Evolutionary conservation across 2,113 vertebrate genomes (phyloP), one percentile per base, ranked within the genome.

Genomic region (Chelonoidis abingdonii): DNA sequence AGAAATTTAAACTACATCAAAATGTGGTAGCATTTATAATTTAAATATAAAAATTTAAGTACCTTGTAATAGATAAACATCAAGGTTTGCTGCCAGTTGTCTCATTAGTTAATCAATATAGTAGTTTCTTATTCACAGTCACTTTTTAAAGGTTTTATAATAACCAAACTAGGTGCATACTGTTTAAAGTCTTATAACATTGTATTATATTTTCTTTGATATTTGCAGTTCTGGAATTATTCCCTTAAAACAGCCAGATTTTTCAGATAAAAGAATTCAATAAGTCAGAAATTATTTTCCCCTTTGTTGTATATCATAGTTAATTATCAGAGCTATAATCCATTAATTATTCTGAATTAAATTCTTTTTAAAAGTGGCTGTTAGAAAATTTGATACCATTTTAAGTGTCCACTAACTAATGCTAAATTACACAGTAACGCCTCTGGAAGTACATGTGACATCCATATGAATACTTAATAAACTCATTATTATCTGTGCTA

Each of bases 331-430:
- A 84, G 41, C 38, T 82, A 53, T 86, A 80, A 84, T 44, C 86
- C 88, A 47, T 87, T 95, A 88, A 90, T 93, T 72, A 89, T 93
- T n/a, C 47, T 91, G 27, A 13, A 38, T 96, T 92, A 93, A 94
- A 93, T 89, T 87, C 62, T 80, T 91, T 95, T 80, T 93, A 92
- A 95, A 93, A 86, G 56, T 89, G 47, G 87, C 76, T 54, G 35
- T 89, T 93, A 95, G 83, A 92, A 94, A 93, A 90, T 75, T 90
- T 93, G 83, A 81, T 91, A 93, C 83, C 62, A 50, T 95, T 93
- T 94, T 93, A 86, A 90, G 89, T 88, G 69, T 88, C 80, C 80
- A 84, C 92, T 92, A 93, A 52, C 56, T 89, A 86, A 93, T 62
- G 50, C 62, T 95, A 87, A 93, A 93, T 83, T 89, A 78, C 44